These are phyloP conservation scores for Leucophenga montana DNA, from an alignment of 2,888 invertebrate genomes.

Conservation along the genomic window DNA sequence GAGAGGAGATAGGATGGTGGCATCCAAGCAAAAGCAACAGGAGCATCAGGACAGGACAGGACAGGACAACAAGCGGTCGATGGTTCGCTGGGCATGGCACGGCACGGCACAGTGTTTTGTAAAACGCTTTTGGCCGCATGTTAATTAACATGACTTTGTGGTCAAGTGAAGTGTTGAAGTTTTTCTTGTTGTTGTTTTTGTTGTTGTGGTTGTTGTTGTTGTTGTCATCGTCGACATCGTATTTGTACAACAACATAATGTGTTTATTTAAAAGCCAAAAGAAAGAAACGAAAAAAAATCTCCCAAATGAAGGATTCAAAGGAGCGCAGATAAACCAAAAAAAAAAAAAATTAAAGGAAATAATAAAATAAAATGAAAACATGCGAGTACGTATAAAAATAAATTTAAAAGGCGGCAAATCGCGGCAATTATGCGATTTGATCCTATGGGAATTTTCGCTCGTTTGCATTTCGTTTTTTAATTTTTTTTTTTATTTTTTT, in stretches of 20 bases:
- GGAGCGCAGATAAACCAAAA: conserved; percentile 8
- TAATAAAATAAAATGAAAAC: conserved; percentile 44
- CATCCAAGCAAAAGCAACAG: conserved; percentile 47
- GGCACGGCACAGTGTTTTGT: neutral
- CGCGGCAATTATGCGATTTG: conserved; percentile 57
- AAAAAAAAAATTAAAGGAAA: conserved; percentile 29
- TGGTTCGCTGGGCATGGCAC: neutral
- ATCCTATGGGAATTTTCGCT: conserved; percentile 44
- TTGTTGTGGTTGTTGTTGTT: conserved; percentile 3
- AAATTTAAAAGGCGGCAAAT: conserved; percentile 61
- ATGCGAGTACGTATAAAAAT: conserved; percentile 26
- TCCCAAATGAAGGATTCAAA: neutral
- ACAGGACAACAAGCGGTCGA: neutral
- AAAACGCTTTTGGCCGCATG: conserved; percentile 53
- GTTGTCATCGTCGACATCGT: conserved; percentile 12
- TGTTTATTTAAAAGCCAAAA: conserved; percentile 58
- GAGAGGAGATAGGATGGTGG: neutral
- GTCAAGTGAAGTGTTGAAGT: conserved; percentile 46
- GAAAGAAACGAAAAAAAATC: conserved; percentile 17
- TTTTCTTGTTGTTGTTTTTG: neutral
- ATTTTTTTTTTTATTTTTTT: conserved; percentile 10
- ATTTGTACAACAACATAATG: conserved; percentile 60
- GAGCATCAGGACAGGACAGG: conserved; percentile 34
- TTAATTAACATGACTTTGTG: conserved; percentile 68
- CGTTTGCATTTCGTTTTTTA: neutral